These are phyloP conservation scores for Vireo griseus DNA, from an alignment of 2,797 vertebrate species.

Conservation along the genomic window DNA sequence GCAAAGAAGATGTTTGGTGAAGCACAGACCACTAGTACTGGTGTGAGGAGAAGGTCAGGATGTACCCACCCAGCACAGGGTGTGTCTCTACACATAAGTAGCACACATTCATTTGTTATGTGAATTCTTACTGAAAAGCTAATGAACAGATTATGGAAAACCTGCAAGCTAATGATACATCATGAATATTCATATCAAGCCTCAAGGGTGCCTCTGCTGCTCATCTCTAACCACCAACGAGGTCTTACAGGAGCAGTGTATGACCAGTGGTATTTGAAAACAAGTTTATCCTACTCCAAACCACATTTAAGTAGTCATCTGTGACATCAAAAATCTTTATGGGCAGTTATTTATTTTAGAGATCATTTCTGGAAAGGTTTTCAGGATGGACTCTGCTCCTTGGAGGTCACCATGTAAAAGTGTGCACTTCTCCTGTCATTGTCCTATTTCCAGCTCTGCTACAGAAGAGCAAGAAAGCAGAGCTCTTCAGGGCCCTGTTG, in stretches of 20 bases:
- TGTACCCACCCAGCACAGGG: background rate
- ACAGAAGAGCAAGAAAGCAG: background rate
- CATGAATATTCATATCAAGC: background rate
- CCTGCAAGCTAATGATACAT: background rate
- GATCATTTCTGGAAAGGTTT: background rate
- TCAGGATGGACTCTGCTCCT: background rate
- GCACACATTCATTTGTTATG: background rate
- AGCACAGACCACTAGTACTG: background rate
- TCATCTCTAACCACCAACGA: background rate
- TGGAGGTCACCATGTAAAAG: background rate
- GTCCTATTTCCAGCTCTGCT: background rate
- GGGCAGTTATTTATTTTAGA: background rate
- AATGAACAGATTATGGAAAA: background rate
- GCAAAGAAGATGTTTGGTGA: background rate
- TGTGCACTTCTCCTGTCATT: fast-evolving
- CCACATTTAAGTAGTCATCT: background rate
- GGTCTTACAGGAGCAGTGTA: background rate
- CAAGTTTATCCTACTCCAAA: background rate
- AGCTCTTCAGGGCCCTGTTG: background rate
- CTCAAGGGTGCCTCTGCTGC: background rate
- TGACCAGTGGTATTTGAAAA: background rate
- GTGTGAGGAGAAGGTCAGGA: background rate
- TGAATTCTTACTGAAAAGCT: background rate
- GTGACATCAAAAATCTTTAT: background rate
- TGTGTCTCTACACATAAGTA: background rate